A percentile compares a stretch with the other conserved stretches of the same genome.
These are phyloP conservation scores for Styela clava DNA, from an alignment of 23 tunicate genomes.

Conservation along the genomic window DNA sequence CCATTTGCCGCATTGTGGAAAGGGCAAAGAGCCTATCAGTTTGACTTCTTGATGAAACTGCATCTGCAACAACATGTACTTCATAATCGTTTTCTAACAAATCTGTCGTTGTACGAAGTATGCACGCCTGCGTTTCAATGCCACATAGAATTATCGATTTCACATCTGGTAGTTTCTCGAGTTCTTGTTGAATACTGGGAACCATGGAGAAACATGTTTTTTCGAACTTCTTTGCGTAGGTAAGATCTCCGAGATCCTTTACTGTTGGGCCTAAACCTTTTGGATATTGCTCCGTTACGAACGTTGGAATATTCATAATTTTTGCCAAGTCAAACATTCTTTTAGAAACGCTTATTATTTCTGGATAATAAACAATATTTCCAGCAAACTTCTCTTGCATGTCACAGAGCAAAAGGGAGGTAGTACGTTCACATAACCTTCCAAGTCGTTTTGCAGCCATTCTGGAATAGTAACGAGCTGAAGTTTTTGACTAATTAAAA, in stretches of 20 bases:
- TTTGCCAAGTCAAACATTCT: slow-evolving; percentile 81
- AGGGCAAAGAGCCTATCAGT: slow-evolving; percentile 76
- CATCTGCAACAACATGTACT: slow-evolving; percentile 96
- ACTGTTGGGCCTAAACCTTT: slow-evolving; percentile 96
- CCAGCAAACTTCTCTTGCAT: slow-evolving; percentile 94
- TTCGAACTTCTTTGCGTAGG: slow-evolving; percentile 84
- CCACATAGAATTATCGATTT: slow-evolving; percentile 84
- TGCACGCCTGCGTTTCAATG: slow-evolving; percentile 96
- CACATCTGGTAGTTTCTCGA: slow-evolving; percentile 25
- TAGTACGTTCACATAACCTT: slow-evolving; percentile 53
- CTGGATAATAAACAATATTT: slow-evolving; percentile 69
- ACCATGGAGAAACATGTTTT: slow-evolving; percentile 90
- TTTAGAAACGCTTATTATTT: slow-evolving; percentile 53
- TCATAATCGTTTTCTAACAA: slow-evolving; percentile 63
- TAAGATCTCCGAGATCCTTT: slow-evolving; percentile 67
- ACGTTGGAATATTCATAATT: slow-evolving; percentile 58
- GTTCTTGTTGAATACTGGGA: slow-evolving; percentile 54
- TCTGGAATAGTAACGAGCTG: too few relatives aligned
- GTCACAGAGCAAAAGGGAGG: slow-evolving; percentile 77
- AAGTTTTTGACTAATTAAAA: too few relatives aligned
- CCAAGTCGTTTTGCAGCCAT: slow-evolving; percentile 73
- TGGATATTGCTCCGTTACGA: slow-evolving; percentile 93
- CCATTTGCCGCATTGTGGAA: slow-evolving; percentile 94
- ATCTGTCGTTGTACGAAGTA: slow-evolving; percentile 76
- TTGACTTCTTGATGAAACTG: slow-evolving; percentile 88